These are phyloP conservation scores for Eudyptes chrysolophus DNA, from an alignment of 2,113 vertebrate genomes.

Conservation along the genomic window DNA sequence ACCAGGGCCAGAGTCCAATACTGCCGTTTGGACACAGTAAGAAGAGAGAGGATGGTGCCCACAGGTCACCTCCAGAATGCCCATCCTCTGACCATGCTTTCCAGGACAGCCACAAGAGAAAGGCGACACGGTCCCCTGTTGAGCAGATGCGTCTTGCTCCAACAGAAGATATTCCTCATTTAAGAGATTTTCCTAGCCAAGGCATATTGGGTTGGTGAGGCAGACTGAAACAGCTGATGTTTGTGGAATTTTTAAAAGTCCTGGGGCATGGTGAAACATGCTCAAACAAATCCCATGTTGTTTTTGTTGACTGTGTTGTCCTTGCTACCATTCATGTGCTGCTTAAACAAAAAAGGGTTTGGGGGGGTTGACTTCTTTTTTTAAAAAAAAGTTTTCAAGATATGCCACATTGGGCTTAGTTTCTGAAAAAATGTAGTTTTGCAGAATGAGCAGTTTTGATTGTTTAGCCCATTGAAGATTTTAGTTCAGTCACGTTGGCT, in stretches of 20 bases:
- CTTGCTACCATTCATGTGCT: not conserved
- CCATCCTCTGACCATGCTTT: not conserved
- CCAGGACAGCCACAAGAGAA: not conserved
- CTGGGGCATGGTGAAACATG: not conserved
- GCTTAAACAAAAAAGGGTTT: not conserved
- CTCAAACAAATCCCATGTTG: not conserved
- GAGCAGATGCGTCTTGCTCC: not conserved
- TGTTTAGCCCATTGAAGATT: not conserved
- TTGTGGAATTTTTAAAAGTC: not conserved
- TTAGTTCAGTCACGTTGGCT: not conserved
- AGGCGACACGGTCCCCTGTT: fast-evolving
- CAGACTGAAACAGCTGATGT: not conserved
- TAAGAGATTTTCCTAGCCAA: not conserved
- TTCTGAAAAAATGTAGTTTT: not conserved
- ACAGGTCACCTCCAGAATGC: not conserved
- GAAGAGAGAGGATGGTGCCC: not conserved
- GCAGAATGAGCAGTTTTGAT: not conserved
- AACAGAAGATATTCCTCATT: not conserved
- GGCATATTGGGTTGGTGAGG: not conserved
- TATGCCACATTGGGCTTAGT: not conserved
- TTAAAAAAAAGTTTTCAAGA: not conserved
- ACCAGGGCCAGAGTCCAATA: not conserved
- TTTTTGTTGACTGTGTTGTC: not conserved
- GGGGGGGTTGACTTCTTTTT: not conserved
- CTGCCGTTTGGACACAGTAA: not conserved